Conservation (phyloP, 2,113 vertebrate species). For the Corythornis cristatus region DNA sequence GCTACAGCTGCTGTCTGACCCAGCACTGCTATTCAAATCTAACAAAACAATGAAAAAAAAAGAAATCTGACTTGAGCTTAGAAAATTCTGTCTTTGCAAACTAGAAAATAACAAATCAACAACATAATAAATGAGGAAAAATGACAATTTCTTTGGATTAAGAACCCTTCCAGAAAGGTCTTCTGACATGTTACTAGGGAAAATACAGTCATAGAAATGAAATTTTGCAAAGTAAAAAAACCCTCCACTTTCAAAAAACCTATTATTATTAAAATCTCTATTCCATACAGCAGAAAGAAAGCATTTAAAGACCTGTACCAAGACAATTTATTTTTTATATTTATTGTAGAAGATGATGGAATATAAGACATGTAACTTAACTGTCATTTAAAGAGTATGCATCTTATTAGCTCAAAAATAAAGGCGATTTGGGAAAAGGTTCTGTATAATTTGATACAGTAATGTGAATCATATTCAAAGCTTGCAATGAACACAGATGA, state of each 20-base stretch:
- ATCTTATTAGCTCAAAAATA: not conserved
- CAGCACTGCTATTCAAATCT: not conserved
- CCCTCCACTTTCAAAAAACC: not conserved
- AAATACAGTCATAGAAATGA: not conserved
- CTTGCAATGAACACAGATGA: not conserved
- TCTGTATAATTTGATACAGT: not conserved
- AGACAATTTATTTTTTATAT: not conserved
- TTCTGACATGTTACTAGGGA: conserved; percentile 39
- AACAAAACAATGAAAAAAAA: not conserved
- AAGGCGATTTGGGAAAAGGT: not conserved
- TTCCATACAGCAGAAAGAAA: not conserved
- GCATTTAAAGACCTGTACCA: not conserved
- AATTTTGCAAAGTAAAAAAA: not conserved
- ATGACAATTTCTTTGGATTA: not conserved
- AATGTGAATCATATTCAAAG: not conserved
- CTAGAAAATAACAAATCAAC: conserved; percentile 3
- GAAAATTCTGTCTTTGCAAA: not conserved
- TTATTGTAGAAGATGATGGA: not conserved
- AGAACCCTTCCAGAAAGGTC: conserved; percentile 1
- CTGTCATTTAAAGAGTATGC: not conserved
- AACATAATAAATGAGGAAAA: conserved; percentile 4
- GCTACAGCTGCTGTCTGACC: not conserved
- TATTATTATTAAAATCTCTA: not conserved
- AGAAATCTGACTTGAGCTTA: not conserved
- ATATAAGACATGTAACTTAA: not conserved